Evolutionary conservation across 2,888 invertebrate genomes (phyloP).

Genomic region (Philonicus albiceps): DNA sequence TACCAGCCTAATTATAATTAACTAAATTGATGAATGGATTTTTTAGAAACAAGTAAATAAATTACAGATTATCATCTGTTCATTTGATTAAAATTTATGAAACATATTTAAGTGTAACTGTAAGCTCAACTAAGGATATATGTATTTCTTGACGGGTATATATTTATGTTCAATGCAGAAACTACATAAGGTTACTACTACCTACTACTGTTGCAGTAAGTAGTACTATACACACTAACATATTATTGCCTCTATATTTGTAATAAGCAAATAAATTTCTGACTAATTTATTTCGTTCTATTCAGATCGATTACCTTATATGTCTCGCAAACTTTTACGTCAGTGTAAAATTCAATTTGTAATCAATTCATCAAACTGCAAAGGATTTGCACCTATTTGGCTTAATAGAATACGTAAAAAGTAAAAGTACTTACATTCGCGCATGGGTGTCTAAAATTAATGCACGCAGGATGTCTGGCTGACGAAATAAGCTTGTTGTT

Average conservation of each 20-base stretch:
- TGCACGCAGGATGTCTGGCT: background rate
- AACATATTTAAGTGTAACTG: too few relatives aligned
- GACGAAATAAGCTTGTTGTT: background rate
- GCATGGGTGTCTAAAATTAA: background rate
- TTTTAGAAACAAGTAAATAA: too few relatives aligned
- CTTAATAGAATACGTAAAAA: background rate
- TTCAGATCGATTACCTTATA: background rate
- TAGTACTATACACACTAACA: too few relatives aligned
- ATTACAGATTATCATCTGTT: too few relatives aligned
- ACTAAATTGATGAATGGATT: too few relatives aligned
- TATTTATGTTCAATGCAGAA: too few relatives aligned
- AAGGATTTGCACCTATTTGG: background rate
- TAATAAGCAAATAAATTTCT: background rate
- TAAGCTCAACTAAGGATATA: too few relatives aligned
- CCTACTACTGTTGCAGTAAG: too few relatives aligned
- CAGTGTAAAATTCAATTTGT: background rate
- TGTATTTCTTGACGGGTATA: too few relatives aligned
- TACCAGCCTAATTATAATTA: too few relatives aligned
- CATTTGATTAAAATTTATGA: too few relatives aligned
- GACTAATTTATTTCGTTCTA: background rate
- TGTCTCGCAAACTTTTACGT: background rate
- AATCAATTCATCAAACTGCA: background rate
- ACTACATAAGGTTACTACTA: too few relatives aligned
- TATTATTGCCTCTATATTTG: background rate
- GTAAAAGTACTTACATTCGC: background rate